Base-by-base conservation (phyloP, 2,797 vertebrate species). In the Myotis daubentonii region DNA sequence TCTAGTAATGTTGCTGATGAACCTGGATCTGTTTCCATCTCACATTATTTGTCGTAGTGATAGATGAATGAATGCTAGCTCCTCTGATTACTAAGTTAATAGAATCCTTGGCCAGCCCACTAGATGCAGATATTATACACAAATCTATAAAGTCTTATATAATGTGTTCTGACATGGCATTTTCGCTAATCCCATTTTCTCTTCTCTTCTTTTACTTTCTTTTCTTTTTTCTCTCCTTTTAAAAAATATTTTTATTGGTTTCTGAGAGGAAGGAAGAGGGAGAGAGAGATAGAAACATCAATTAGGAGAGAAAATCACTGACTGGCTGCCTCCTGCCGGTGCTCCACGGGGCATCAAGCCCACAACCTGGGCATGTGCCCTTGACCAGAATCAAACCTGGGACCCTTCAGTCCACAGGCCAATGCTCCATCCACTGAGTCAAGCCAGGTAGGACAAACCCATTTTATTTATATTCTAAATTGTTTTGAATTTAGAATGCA, bases 401-500 rank as follows among this genome's bases (percentile, higher is more conserved):
- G 28, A 30, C 60, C 2, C 28, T 62, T 62, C 28, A 62, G 28
- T 62, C 60, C 1, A 0, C 60, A 62, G 60, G 12, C 28, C 1
- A 1, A 30, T 2, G 2, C 11, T 60, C 11, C 10, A 60, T 60
- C 57, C 57, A 28, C 60, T 30, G 60, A 62, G 60, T 12, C 60
- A 62, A 62, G 15, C 25, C 25, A 30, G 60, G 28, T 62, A 62
- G 60, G 60, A 0, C 57, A 28, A 83, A 7, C 12, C 5, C 16
- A 70, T 79, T 76, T 91, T 92, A 81, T 93, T 93, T 91, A 49
- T 62, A 47, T 82, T 83, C 33, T 66, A 68, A 68, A 62, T 83
- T 49, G 55, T 68, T 89, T 93, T 36, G 36, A 38, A 38, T 38
- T 38, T 38, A 38, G 38, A 38, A 38, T 38, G 4, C 4, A 38